Base-by-base conservation (phyloP, 2,797 vertebrate genomes). In the Lithobates sylvaticus region DNA sequence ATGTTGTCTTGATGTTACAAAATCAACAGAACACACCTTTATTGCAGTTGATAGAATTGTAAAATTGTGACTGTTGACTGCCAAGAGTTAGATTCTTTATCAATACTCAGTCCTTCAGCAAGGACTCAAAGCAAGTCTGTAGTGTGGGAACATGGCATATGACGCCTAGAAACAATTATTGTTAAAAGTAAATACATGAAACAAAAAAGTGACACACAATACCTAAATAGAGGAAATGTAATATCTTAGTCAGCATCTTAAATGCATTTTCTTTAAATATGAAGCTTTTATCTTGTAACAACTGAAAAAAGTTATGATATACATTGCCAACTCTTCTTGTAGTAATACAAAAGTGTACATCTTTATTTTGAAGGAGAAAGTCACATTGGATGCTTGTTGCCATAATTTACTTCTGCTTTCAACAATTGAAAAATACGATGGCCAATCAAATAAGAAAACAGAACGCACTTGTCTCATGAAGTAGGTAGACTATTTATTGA, bases 11-110 rank as follows among this genome's bases (percentile, higher is more conserved):
- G 15, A 44, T 74, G 50, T 73, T 26, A 82, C 29, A 39, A 80
- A 54, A 73, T 34, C 36, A 81, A 73, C 69, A 81, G 79, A 82
- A 65, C 80, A 74, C 80, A 82, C 80, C 80, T 82, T 82, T 26
- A 29, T 2, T 50, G 39, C 10, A 64, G 54, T 42, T 10, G 8
- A 81, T 81, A 61, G 10, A 4, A 23, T 23, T 61, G 21, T 61
- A 5, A 61, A 23, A 61, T n/a, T 7, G 5, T 61, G 21, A 61
- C 21, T 21, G 7, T 69, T 36, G 21, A 36, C 23, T 72, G 68
- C 79, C 79, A 72, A 61, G 18, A 61, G 79, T 72, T 36, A 61
- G 26, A 16, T 81, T 54, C 32, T 26, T 29, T 71, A 61, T 16
- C 58, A 50, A 36, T 50, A 72, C 69, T 58, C 69, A 36, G 3